Percentiles rank a stretch among this genome's conserved stretches.
These are phyloP conservation scores for Notothenia coriiceps DNA, from an alignment of 2,113 vertebrate genomes.

Conservation along the genomic window DNA sequence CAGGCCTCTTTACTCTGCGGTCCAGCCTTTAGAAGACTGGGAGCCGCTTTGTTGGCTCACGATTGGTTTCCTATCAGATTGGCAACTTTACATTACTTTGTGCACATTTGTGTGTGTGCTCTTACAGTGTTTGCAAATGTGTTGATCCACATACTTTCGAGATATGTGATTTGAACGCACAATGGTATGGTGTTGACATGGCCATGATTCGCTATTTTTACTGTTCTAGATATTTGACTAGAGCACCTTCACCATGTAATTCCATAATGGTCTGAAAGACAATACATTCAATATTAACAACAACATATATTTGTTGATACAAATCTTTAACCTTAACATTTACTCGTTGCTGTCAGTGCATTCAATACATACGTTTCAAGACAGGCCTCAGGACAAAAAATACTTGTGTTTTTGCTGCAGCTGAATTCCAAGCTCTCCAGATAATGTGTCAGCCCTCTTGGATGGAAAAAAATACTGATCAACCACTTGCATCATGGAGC, in stretches of 20 bases:
- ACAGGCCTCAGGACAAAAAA: slow-evolving; percentile 16
- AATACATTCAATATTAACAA: not conserved
- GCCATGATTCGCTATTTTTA: slow-evolving; percentile 41
- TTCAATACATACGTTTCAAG: not conserved
- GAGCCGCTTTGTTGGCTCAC: slow-evolving; percentile 51
- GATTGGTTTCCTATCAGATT: slow-evolving; percentile 49
- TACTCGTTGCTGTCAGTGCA: slow-evolving; percentile 5
- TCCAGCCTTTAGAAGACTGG: not conserved
- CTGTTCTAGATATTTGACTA: not conserved
- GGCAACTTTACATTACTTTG: slow-evolving; percentile 23
- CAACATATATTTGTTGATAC: not conserved
- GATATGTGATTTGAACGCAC: not conserved
- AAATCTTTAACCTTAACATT: not conserved
- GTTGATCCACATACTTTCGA: not conserved
- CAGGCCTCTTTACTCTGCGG: slow-evolving; percentile 53
- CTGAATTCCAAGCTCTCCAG: slow-evolving; percentile 12
- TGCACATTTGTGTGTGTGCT: slow-evolving; percentile 18
- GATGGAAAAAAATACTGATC: slow-evolving; percentile 66
- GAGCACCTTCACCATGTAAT: not conserved
- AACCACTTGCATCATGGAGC: slow-evolving; percentile 71
- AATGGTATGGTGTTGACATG: slow-evolving; percentile 16
- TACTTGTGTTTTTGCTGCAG: slow-evolving; percentile 1
- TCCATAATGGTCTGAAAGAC: not conserved
- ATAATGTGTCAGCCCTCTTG: slow-evolving; percentile 25
- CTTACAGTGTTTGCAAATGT: not conserved